Percentiles rank a stretch among this genome's conserved stretches.
Evolutionary conservation across 2,888 invertebrate genomes (phyloP).

Genomic region (Malthinus flaveolus): DNA sequence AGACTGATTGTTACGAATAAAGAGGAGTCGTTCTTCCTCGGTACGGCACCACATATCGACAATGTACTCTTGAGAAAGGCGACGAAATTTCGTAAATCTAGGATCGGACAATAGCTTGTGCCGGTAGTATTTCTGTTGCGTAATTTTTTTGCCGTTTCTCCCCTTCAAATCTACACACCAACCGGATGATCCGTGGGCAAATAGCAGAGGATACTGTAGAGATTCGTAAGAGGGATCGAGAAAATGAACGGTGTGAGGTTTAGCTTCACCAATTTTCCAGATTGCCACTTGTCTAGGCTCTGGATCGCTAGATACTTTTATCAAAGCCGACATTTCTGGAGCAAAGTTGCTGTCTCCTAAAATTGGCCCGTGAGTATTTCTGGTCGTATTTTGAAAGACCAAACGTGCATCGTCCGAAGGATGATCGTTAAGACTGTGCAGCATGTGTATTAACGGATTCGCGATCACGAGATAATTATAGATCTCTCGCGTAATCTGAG

Average conservation of each 20-base stretch:
- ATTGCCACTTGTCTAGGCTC: not conserved
- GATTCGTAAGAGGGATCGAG: not conserved
- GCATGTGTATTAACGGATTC: not conserved
- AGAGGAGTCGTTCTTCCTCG: not conserved
- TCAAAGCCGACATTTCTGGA: not conserved
- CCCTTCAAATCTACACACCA: not conserved
- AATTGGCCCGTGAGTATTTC: not conserved
- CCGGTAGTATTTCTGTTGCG: not conserved
- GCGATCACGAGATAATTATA: too few species aligned
- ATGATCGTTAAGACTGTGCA: not conserved
- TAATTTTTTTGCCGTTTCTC: not conserved
- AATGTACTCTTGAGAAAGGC: not conserved
- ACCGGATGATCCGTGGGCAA: not conserved
- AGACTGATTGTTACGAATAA: not conserved
- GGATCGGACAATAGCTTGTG: not conserved
- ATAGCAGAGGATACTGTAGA: not conserved
- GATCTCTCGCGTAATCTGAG: not conserved
- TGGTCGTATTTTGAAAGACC: not conserved
- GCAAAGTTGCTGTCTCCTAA: not conserved
- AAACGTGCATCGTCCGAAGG: not conserved
- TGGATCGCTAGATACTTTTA: not conserved
- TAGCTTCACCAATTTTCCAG: not conserved
- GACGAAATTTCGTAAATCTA: not conserved
- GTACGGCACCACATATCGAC: not conserved
- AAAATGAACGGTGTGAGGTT: not conserved